A percentile compares a stretch with the other conserved stretches of the same genome.
Conservation (phyloP, 1,140 invertebrate species). For the Drosophila azteca region DNA sequence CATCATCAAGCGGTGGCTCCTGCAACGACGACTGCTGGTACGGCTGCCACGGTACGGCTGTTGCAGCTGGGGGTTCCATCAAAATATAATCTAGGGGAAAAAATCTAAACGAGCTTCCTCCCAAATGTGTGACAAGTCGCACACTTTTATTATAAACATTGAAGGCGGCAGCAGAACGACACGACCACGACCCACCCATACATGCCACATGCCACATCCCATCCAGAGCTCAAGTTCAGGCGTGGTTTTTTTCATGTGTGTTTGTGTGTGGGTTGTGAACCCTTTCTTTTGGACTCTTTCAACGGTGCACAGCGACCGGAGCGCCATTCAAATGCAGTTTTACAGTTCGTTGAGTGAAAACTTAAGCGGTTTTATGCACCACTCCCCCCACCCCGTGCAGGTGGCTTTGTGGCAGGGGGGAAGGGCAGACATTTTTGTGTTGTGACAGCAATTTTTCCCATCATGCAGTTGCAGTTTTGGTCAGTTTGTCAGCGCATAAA, state of each 20-base stretch:
- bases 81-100: conserved; percentile 63
- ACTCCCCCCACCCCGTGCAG: conserved; percentile 5
- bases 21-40: conserved; percentile 16
- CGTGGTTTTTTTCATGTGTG: conserved; percentile 5
- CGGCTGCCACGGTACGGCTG: conserved; percentile 25
- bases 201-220: not conserved
- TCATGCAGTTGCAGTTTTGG: conserved; percentile 59
- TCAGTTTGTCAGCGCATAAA: conserved; percentile 77
- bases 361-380: conserved; percentile 72
- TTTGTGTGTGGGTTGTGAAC: conserved; percentile 6
- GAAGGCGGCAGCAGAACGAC: conserved; percentile 28
- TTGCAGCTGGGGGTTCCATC: conserved; percentile 51
- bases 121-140: conserved; percentile 75
- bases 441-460: conserved; percentile 75
- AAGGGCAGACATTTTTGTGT: conserved; percentile 57
- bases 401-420: conserved; percentile 3
- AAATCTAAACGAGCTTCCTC: conserved; percentile 71
- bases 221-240: conserved; percentile 48
- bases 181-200: conserved; percentile 3
- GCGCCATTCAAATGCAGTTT: conserved; percentile 75
- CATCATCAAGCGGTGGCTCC: conserved; percentile 41
- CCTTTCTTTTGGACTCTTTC: conserved; percentile 20
- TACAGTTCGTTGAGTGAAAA: conserved; percentile 77
- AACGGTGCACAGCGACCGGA: not conserved
- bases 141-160: conserved; percentile 69